Conservation (phyloP, 1,140 invertebrate genomes). For the Mizuhopecten yessoensis region DNA sequence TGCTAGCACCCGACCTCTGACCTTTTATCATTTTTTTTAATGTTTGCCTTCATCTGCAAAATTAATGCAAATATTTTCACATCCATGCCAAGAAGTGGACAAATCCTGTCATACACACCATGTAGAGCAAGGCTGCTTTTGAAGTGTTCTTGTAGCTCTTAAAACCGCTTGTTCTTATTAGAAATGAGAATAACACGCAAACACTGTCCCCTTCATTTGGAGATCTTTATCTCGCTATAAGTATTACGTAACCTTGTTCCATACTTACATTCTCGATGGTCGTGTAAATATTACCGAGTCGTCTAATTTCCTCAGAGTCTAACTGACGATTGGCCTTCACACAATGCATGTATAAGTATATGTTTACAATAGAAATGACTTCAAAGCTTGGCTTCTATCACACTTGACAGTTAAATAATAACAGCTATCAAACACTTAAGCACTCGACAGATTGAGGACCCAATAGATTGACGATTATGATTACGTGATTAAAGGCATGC, state of each 20-base stretch:
- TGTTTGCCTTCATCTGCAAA: neutral
- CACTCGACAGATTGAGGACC: too few species aligned
- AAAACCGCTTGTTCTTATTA: neutral
- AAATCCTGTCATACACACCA: too few species aligned
- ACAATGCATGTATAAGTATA: neutral
- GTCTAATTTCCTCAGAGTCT: neutral
- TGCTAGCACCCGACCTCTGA: neutral
- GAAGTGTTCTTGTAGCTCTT: too few species aligned
- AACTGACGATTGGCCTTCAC: neutral
- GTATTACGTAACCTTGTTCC: neutral
- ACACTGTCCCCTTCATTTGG: neutral
- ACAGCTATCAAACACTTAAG: neutral
- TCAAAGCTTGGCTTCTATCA: neutral
- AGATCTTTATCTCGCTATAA: neutral
- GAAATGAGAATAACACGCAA: neutral
- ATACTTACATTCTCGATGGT: neutral
- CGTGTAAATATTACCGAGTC: neutral
- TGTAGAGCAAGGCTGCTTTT: too few species aligned
- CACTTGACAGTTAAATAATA: neutral
- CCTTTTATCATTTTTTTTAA: neutral
- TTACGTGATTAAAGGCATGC: too few species aligned
- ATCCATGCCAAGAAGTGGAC: too few species aligned
- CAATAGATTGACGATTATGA: too few species aligned
- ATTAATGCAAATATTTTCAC: too few species aligned
- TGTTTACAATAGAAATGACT: slow-evolving; percentile 7